Percentiles rank a stretch among this genome's conserved stretches.
phyloP scores from a whole-genome alignment of 2,888 invertebrate genomes.

The Icerya purchasi region DNA sequence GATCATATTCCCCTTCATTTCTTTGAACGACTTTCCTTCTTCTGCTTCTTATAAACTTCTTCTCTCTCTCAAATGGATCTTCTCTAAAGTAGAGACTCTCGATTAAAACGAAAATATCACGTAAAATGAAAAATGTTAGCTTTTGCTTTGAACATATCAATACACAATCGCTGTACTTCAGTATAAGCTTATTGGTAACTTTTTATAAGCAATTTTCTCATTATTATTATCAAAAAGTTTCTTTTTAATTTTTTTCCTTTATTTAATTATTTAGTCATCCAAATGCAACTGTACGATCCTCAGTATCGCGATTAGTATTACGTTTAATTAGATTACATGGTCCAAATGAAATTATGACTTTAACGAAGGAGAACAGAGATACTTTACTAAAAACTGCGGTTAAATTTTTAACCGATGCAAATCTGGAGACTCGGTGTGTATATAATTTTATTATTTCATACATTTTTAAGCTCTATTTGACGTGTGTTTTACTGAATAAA shows the following conservation, averaged over 20 bases:
- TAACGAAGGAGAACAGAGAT: conserved; percentile 9
- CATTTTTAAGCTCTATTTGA: too few species aligned
- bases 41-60: too few species aligned
- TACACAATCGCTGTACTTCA: too few species aligned
- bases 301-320: conserved; percentile 3
- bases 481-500: too few species aligned
- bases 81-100: too few species aligned
- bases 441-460: not conserved
- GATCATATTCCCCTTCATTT: too few species aligned
- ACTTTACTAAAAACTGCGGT: conserved; percentile 3
- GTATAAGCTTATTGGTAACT: not conserved
- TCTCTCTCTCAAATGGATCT: too few species aligned
- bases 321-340: conserved; percentile 6
- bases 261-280: conserved; percentile 4
- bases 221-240: not conserved
- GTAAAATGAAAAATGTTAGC: too few species aligned
- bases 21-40: too few species aligned
- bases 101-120: too few species aligned
- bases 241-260: not conserved
- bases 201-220: not conserved
- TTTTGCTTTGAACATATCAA: too few species aligned
- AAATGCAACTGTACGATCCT: conserved; percentile 7
- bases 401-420: conserved; percentile 9
- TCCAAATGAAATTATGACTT: conserved; percentile 2
- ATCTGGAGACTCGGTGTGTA: conserved; percentile 9